phyloP scores from a whole-genome alignment of 2,113 vertebrate genomes.

The Paracyprichromis sp. region DNA sequence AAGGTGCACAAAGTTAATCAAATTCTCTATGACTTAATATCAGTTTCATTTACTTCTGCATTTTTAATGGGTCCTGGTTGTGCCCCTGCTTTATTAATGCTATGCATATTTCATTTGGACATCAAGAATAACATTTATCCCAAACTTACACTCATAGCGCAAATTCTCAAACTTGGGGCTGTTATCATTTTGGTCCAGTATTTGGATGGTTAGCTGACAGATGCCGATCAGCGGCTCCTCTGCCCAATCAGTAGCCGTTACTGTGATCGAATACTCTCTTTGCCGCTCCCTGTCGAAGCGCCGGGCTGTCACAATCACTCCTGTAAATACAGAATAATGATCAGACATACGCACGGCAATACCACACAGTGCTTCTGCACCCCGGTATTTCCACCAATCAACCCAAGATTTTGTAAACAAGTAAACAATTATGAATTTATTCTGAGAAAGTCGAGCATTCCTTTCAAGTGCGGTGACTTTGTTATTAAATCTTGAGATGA shows the following conservation, averaged over 20 bases:
- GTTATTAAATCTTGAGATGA: constrained; percentile 10
- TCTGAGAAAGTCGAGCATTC: neutral
- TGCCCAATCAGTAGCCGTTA: constrained; percentile 86
- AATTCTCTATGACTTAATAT: neutral
- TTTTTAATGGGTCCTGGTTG: neutral
- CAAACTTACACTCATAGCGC: constrained; percentile 84
- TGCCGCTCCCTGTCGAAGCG: constrained; percentile 85
- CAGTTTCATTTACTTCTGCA: neutral
- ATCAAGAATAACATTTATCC: neutral
- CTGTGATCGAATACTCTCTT: constrained; percentile 82
- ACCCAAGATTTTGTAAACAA: neutral
- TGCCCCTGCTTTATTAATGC: neutral
- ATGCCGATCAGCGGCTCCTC: constrained; percentile 83
- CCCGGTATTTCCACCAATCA: neutral
- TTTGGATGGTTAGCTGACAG: constrained; percentile 82
- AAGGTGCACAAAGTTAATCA: rapidly evolving
- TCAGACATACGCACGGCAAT: neutral
- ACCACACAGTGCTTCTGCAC: neutral
- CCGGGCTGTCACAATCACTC: constrained; percentile 75
- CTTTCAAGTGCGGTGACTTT: constrained; percentile 1
- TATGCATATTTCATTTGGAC: neutral
- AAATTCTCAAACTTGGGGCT: constrained; percentile 88
- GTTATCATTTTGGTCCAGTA: constrained; percentile 88
- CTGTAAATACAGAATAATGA: constrained; percentile 57
- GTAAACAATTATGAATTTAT: neutral